phyloP scores from a whole-genome alignment of 1,140 invertebrate species.

The Platorchestia sp. region DNA sequence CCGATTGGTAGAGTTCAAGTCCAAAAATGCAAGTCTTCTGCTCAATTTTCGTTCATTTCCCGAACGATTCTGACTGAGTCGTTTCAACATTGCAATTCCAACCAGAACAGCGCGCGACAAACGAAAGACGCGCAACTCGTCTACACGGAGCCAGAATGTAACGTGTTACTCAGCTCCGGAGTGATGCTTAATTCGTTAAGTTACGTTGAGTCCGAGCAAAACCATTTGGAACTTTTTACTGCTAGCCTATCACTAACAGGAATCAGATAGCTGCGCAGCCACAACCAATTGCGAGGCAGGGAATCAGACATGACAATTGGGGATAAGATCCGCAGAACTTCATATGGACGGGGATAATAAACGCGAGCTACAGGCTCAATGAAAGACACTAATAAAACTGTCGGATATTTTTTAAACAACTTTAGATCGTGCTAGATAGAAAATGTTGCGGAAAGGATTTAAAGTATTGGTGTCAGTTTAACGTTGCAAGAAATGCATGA shows the following conservation, averaged over 20 bases:
- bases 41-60: conserved; percentile 53
- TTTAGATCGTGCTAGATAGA: background rate
- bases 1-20: background rate
- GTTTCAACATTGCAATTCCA: conserved; percentile 46
- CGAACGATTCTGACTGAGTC: conserved; percentile 40
- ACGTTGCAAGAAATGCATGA: background rate
- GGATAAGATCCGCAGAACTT: background rate
- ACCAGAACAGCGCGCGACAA: background rate
- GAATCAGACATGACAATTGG: conserved; percentile 51
- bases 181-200: background rate
- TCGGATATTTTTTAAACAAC: background rate
- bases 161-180: background rate
- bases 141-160: background rate
- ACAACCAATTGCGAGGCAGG: conserved; percentile 23
- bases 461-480: background rate
- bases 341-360: conserved; percentile 2
- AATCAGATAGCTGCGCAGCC: conserved; percentile 46
- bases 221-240: conserved; percentile 38
- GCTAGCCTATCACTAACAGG: conserved; percentile 52
- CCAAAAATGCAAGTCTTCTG: background rate
- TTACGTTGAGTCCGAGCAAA: background rate
- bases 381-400: background rate
- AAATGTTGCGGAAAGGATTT: background rate
- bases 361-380: background rate
- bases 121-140: background rate